A percentile compares a stretch with the other conserved stretches of the same genome.
These are phyloP conservation scores for Onthophagus sagittarius DNA, from an alignment of 2,888 invertebrate genomes.

Conservation along the genomic window DNA sequence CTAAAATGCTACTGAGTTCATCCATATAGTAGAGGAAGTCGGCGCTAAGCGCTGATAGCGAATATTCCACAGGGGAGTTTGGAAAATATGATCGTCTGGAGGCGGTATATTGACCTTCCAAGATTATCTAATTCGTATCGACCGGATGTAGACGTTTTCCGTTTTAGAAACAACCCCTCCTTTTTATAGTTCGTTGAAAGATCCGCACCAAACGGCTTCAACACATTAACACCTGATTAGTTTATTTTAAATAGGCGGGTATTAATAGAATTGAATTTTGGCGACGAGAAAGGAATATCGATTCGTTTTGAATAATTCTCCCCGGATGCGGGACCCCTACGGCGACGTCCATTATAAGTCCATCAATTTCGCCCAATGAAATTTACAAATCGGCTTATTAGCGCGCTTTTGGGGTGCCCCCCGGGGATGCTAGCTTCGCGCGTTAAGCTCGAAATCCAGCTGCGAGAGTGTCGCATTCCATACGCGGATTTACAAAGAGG, in stretches of 20 bases:
- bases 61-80: not conserved
- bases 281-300: not conserved
- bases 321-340: not conserved
- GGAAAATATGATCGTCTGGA: not conserved
- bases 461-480: slow-evolving; percentile 36
- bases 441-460: slow-evolving; percentile 34
- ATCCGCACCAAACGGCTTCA: not conserved
- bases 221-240: not conserved
- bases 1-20: not conserved
- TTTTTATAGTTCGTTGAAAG: not conserved
- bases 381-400: slow-evolving; percentile 34
- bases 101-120: not conserved
- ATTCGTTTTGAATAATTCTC: not conserved
- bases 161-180: not conserved
- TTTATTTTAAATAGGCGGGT: not conserved
- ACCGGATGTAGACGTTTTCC: not conserved
- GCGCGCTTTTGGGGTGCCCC: slow-evolving; percentile 28
- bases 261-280: not conserved
- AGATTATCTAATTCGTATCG: not conserved
- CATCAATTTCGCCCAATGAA: slow-evolving; percentile 34
- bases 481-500: slow-evolving; percentile 33
- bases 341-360: slow-evolving; percentile 24
- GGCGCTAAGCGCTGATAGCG: not conserved
- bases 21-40: not conserved
- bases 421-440: slow-evolving; percentile 29